Evolutionary conservation across 2,113 vertebrate genomes (phyloP), one percentile per base, ranked within the genome.

Genomic region (Sclerurus mexicanus): DNA sequence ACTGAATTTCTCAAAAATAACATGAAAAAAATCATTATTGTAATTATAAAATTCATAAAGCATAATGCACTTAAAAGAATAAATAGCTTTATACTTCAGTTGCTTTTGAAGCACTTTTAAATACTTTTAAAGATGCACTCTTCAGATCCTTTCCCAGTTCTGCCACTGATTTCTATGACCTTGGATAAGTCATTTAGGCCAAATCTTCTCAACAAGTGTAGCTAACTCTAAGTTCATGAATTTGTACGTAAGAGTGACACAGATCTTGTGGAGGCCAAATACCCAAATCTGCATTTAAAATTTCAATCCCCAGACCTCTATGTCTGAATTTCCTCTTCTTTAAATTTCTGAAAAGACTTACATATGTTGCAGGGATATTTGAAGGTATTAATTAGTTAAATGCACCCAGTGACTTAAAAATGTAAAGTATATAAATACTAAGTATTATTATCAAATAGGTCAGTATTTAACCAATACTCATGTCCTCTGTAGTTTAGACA

Each of bases 211-310:
- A 80, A 87, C 5, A 66, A 6, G 15, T 49, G 28, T 37, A 79
- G 24, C 53, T 88, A 74, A 62, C 76, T 50, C 28, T 66, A 69
- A 5, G 1, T 73, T 30, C 62, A 69, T 66, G 24, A 87, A 62
- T 93, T 88, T 82, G 24, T 69, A 84, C 10, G 4, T 53, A 72
- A 72, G 42, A 77, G 10, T 81, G 72, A 84, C 68, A 52, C 20
- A 81, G 47, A 90, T 68, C 31, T 89, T 55, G 30, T 49, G 37
- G 49, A 87, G 20, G 6, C 49, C 47, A 71, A 95, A 56, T 60
- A 86, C 3, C 12, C 10, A 93, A 80, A 95, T 68, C 73, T 75
- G 10, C 86, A 88, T 82, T 85, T 94, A 95, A 95, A 95, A 85
- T 79, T 71, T 79, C 59, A 44, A 73, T 91, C 28, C n/a, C 12